Percentiles rank a stretch among this genome's conserved stretches.
These are phyloP conservation scores for Pandemis corylana DNA, from an alignment of 2,888 invertebrate species.

Conservation along the genomic window DNA sequence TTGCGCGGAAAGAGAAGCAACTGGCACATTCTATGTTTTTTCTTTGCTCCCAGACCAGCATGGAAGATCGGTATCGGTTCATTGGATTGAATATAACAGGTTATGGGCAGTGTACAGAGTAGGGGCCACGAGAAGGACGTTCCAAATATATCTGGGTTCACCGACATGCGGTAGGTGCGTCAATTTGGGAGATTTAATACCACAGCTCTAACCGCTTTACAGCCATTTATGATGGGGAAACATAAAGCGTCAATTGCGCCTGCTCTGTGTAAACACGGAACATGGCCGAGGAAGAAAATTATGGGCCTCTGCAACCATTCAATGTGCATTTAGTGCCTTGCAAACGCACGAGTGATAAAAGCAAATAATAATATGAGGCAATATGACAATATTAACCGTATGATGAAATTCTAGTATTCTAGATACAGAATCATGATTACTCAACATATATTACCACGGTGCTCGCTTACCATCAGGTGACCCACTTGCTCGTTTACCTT, in stretches of 20 bases:
- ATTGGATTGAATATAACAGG: conserved; percentile 11
- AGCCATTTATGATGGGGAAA: conserved; percentile 1
- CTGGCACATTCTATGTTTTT: no score
- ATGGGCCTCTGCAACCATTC: neutral
- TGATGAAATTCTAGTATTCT: no score
- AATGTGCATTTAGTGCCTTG: neutral
- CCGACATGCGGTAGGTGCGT: conserved; percentile 28
- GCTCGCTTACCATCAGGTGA: no score
- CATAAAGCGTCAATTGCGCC: conserved; percentile 3
- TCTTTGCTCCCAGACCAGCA: no score
- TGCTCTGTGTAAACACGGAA: neutral
- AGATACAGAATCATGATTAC: no score
- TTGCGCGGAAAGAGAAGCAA: no score
- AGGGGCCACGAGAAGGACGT: conserved; percentile 35
- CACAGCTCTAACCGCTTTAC: neutral
- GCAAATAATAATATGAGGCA: no score
- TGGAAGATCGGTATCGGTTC: neutral
- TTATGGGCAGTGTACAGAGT: conserved; percentile 11
- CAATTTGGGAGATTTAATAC: conserved; percentile 16
- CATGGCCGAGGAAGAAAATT: neutral
- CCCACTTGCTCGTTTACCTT: no score
- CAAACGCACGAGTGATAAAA: neutral
- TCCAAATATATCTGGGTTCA: conserved; percentile 43
- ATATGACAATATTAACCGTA: no score
- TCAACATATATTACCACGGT: no score